A percentile compares a stretch with the other conserved stretches of the same genome.
phyloP scores from a whole-genome alignment of 2,888 invertebrate species.

The Dynastes grantii region DNA sequence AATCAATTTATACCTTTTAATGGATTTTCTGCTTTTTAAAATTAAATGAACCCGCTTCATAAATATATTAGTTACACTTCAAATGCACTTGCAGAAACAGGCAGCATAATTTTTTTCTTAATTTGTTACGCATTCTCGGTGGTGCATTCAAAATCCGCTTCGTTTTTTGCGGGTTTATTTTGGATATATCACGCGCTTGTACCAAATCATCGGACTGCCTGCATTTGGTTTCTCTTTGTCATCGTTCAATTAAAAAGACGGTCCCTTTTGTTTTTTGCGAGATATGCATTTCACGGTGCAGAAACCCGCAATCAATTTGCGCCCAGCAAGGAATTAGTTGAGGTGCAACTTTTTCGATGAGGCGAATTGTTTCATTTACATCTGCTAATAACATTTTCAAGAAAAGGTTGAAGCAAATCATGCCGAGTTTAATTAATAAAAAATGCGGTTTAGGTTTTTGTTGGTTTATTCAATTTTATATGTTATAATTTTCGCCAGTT shows the following conservation, averaged over 20 bases:
- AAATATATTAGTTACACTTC: too few relatives aligned
- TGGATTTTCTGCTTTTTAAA: too few relatives aligned
- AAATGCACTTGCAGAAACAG: not conserved
- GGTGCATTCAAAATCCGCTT: not conserved
- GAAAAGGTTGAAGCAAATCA: not conserved
- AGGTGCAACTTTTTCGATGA: conserved; percentile 32
- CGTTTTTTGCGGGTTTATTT: not conserved
- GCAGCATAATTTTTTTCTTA: not conserved
- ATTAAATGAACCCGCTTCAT: too few relatives aligned
- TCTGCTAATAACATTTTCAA: conserved; percentile 30
- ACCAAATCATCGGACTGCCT: not conserved
- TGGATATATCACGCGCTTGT: not conserved
- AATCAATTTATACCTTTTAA: too few relatives aligned
- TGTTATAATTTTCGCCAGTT: too few relatives aligned
- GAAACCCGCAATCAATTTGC: conserved; percentile 30
- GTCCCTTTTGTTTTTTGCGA: conserved; percentile 29
- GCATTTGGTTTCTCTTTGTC: conserved; percentile 22
- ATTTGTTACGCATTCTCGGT: not conserved
- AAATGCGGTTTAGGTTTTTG: too few relatives aligned
- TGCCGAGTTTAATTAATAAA: not conserved
- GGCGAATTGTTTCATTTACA: conserved; percentile 23
- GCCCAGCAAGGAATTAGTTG: conserved; percentile 9
- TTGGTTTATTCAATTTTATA: not conserved
- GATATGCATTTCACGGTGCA: conserved; percentile 33
- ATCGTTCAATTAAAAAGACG: conserved; percentile 31